Conservation (phyloP, 2,888 invertebrate genomes). For the Sclerodermus sp. region DNA sequence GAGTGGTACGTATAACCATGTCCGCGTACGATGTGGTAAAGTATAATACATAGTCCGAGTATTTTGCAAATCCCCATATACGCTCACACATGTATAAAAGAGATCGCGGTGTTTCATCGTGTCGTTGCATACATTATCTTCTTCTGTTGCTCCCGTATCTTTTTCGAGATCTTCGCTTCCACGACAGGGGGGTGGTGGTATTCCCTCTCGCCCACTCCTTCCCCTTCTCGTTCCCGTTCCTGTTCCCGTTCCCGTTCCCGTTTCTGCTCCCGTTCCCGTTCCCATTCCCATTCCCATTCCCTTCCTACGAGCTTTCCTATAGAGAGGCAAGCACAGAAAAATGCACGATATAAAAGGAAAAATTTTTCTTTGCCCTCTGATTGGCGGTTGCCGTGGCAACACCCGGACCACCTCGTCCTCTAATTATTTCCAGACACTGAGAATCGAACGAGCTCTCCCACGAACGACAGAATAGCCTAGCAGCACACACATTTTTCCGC, state of each 20-base stretch:
- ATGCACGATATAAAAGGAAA: constrained; percentile 49
- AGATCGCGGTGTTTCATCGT: constrained; percentile 43
- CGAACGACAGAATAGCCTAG: constrained; percentile 45
- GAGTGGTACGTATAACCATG: too few relatives aligned
- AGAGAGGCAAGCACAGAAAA: constrained; percentile 32
- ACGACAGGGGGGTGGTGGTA: too few relatives aligned
- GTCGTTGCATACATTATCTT: constrained; percentile 56
- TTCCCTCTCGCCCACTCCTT: constrained; percentile 10
- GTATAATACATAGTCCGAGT: too few relatives aligned
- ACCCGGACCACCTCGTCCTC: constrained; percentile 52
- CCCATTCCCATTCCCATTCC: background rate
- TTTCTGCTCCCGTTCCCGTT: constrained; percentile 5
- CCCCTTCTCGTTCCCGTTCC: constrained; percentile 3
- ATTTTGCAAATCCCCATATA: too few relatives aligned
- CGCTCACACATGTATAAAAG: too few relatives aligned
- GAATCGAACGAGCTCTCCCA: constrained; percentile 56
- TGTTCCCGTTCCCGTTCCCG: too few relatives aligned
- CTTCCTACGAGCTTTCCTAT: constrained; percentile 2
- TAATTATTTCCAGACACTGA: constrained; percentile 59
- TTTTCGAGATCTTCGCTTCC: too few relatives aligned
- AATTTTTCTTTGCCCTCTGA: constrained; percentile 56
- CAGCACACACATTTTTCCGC: constrained; percentile 43
- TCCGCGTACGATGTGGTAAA: too few relatives aligned
- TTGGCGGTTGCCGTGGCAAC: constrained; percentile 59
- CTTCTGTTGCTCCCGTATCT: background rate